These are phyloP conservation scores for Reticulitermes lucifugus DNA, from an alignment of 2,888 invertebrate genomes.

Conservation along the genomic window DNA sequence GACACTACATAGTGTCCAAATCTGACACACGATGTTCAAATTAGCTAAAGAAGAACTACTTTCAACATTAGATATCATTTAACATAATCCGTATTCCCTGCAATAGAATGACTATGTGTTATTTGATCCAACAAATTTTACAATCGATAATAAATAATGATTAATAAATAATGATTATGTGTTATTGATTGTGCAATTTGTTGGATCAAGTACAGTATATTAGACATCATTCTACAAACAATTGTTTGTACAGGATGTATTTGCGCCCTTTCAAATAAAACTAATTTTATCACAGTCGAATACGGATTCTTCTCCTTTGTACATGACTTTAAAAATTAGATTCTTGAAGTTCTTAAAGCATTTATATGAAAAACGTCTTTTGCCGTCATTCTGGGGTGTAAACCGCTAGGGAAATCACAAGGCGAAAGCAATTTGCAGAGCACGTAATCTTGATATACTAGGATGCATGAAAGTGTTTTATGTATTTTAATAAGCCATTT, in stretches of 20 bases:
- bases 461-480: background rate
- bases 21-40: no score
- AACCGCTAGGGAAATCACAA: slow-evolving; percentile 23
- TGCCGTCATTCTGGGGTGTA: background rate
- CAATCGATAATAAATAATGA: no score
- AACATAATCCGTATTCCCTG: no score
- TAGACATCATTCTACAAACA: no score
- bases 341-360: background rate
- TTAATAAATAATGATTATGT: no score
- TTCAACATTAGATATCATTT: no score
- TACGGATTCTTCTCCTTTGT: background rate
- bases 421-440: slow-evolving; percentile 15
- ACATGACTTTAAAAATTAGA: background rate
- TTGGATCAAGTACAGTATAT: no score
- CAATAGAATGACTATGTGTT: no score
- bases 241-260: background rate
- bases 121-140: no score
- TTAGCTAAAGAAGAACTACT: no score
- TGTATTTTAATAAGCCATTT: slow-evolving; percentile 1
- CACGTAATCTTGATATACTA: slow-evolving; percentile 4
- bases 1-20: no score
- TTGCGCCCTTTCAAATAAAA: background rate
- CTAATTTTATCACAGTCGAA: background rate
- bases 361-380: background rate
- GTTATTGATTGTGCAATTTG: no score